Base-by-base conservation (phyloP, 2,113 vertebrate species). In the Silurus glanis region DNA sequence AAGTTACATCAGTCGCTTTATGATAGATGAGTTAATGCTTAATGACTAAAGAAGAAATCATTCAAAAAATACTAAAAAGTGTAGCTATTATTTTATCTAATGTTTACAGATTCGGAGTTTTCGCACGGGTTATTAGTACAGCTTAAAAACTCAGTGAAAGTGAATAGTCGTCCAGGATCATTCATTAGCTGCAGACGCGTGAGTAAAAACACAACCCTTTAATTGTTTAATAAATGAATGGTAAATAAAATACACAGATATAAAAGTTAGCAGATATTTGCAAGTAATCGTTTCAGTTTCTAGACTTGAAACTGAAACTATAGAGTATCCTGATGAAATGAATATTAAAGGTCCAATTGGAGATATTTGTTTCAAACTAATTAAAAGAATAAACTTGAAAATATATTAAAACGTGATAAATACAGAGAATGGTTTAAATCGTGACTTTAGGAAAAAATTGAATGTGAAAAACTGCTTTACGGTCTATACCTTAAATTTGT, bases 1-100 rank as follows among this genome's bases (percentile, higher is more conserved):
- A 16, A 37, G 13, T 89, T 89, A 79, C 85, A 69, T 89, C 88
- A 89, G 82, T 17, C 25, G 45, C 4, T 80, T 85, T 56, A 13
- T 3, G 59, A 55, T 51, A 62, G 19, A 21, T 21, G 37, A 71
- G 8, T 71, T 71, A 9, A 7, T 8, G 53, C 9, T 3, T 55
- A 28, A 10, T 45, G 6, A 0, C 5, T 47, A 14, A 3, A 55
- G 10, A 51, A 72, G 23, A 13, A 49, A 47, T 1, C 2, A 37
- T 4, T 17, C 1, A 23, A 16, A 0, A 4, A 28, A 25, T 9
- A 0, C 4, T 10, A 25, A 51, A 21, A 51, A 49, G n/a, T 47
- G 8, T 5, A 47, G 14, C 59, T 67, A 17, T 47, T 0, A 28
- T 56, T 19, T 28, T 72, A 21, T 76, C n/a, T n/a, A 74, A 83